A percentile compares a stretch with the other conserved stretches of the same genome.
Evolutionary conservation across 2,113 vertebrate genomes (phyloP).

Genomic region (Petaurus breviceps): DNA sequence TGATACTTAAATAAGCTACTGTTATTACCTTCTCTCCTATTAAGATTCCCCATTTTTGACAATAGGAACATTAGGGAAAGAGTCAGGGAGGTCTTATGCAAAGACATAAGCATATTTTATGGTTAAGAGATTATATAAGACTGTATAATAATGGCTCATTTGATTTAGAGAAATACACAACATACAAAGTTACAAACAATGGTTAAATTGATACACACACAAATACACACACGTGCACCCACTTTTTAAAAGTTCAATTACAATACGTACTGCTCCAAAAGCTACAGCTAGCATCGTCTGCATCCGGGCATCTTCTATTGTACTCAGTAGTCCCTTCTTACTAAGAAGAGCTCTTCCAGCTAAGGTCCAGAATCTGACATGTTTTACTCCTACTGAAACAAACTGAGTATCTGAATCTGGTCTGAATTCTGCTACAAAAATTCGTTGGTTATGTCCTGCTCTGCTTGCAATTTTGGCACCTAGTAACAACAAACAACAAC

Average conservation of each 20-base stretch:
- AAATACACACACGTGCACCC: background rate
- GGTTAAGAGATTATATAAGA: background rate
- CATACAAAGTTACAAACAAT: background rate
- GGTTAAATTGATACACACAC: background rate
- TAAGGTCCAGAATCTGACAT: conserved; percentile 97
- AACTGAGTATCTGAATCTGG: conserved; percentile 98
- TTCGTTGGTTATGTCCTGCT: conserved; percentile 94
- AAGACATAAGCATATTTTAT: background rate
- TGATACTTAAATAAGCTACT: background rate
- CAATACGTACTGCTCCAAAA: conserved; percentile 97
- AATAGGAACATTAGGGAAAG: background rate
- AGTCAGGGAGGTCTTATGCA: background rate
- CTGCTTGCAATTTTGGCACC: conserved; percentile 96
- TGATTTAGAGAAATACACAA: background rate
- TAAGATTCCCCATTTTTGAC: conserved; percentile 6
- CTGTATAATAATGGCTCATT: background rate
- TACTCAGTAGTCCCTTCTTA: conserved; percentile 96
- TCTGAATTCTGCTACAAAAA: conserved; percentile 98
- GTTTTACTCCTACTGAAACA: conserved; percentile 98
- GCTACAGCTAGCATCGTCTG: conserved; percentile 98
- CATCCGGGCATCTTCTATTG: conserved; percentile 94
- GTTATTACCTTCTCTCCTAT: background rate
- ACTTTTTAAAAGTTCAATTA: background rate
- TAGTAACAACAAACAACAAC: conserved; percentile 69
- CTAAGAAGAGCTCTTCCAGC: conserved; percentile 95